Conservation (phyloP, 2,113 vertebrate species). For the Engraulis encrasicolus region DNA sequence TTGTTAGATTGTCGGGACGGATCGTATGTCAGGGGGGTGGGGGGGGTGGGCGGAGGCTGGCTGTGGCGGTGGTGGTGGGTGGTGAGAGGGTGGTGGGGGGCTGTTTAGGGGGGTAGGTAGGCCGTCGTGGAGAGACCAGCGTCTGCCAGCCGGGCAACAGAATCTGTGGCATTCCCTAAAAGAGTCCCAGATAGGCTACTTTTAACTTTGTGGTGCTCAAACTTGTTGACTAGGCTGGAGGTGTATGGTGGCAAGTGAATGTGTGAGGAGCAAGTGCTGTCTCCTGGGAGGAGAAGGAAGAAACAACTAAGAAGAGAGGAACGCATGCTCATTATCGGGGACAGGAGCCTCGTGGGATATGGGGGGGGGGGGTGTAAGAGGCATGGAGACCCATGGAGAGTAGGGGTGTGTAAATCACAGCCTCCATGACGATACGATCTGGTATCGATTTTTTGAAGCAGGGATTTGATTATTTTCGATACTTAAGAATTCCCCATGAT, state of each 20-base stretch:
- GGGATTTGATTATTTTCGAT: too few relatives aligned
- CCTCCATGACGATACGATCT: too few relatives aligned
- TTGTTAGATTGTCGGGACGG: constrained; percentile 61
- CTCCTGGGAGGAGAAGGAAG: not conserved
- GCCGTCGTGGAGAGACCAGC: constrained; percentile 44
- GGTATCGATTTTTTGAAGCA: too few relatives aligned
- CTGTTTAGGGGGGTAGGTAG: too few relatives aligned
- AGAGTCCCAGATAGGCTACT: constrained; percentile 49
- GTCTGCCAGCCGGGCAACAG: constrained; percentile 65
- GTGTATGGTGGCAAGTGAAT: too few relatives aligned
- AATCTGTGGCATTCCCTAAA: constrained; percentile 50
- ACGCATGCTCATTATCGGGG: constrained; percentile 62
- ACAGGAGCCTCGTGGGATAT: constrained; percentile 37
- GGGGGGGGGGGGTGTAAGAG: too few relatives aligned
- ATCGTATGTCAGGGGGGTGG: constrained; percentile 59
- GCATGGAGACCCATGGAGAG: constrained; percentile 4
- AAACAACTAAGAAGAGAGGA: constrained; percentile 45
- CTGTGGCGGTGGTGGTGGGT: too few relatives aligned
- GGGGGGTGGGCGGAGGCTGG: too few relatives aligned
- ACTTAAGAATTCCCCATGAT: too few relatives aligned
- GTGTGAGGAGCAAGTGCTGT: constrained; percentile 42
- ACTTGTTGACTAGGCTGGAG: constrained; percentile 48
- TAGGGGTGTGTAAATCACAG: too few relatives aligned
- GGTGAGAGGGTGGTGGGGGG: too few relatives aligned
- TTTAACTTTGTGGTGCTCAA: constrained; percentile 54